Evolutionary conservation across 2,797 vertebrate genomes (phyloP).

Genomic region (Odontamblyopus lacepedii): DNA sequence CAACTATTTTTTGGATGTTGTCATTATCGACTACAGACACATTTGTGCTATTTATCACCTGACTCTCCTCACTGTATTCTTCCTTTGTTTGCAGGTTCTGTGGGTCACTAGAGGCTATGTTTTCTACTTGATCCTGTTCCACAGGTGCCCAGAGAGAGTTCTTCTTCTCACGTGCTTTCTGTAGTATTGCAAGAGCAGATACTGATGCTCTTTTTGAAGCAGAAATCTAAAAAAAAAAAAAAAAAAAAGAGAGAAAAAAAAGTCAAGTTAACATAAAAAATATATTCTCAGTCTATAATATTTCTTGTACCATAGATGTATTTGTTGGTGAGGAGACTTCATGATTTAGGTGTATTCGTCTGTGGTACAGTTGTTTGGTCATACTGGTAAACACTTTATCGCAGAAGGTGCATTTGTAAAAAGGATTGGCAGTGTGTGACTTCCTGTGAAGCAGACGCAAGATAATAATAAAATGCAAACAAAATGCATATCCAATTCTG

Average conservation of each 20-base stretch:
- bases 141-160: constrained; percentile 52
- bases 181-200: constrained; percentile 73
- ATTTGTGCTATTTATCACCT: constrained; percentile 30
- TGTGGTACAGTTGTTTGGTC: constrained; percentile 94
- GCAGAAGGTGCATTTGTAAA: constrained; percentile 89
- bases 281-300: neutral
- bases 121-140: constrained; percentile 60
- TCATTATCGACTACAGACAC: constrained; percentile 15
- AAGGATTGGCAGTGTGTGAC: constrained; percentile 85
- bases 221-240: constrained; percentile 47
- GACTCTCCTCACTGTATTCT: constrained; percentile 10
- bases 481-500: neutral
- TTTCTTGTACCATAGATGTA: constrained; percentile 58
- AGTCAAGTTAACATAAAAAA: constrained; percentile 9
- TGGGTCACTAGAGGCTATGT: constrained; percentile 24
- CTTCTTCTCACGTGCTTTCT: constrained; percentile 73
- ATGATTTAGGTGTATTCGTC: constrained; percentile 78
- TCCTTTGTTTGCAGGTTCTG: constrained; percentile 30
- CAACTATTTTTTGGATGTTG: constrained; percentile 10
- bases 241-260: neutral
- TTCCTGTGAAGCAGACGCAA: constrained; percentile 69
- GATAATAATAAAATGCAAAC: neutral
- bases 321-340: constrained; percentile 36
- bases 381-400: constrained; percentile 92
- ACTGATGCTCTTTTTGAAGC: constrained; percentile 58